Evolutionary conservation across 2,888 invertebrate genomes (phyloP), one percentile per base, ranked within the genome.

Genomic region (Caprella mutica): DNA sequence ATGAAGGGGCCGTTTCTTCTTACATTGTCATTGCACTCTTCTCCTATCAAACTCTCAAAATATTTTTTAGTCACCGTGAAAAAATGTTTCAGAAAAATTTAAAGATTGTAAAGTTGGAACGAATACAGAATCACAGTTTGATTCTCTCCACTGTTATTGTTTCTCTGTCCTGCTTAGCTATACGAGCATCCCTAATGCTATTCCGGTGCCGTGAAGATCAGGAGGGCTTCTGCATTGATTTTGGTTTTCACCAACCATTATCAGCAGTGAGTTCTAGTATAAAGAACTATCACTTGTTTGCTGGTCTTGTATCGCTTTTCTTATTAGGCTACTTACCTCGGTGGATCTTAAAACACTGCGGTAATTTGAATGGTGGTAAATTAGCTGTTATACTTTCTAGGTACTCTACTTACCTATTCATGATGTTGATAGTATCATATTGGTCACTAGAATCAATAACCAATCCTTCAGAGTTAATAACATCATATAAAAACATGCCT

Each of bases 131-230:
- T n/a, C n/a, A n/a, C n/a, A n/a, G n/a, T n/a, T n/a, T n/a, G n/a
- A n/a, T n/a, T n/a, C n/a, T n/a, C n/a, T n/a, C n/a, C n/a, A n/a
- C n/a, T n/a, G n/a, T n/a, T n/a, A n/a, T n/a, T n/a, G n/a, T n/a
- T n/a, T n/a, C n/a, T n/a, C n/a, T n/a, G n/a, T n/a, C n/a, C n/a
- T n/a, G n/a, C n/a, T n/a, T n/a, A n/a, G n/a, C n/a, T n/a, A n/a
- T n/a, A n/a, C n/a, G n/a, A n/a, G n/a, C n/a, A n/a, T n/a, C n/a
- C n/a, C n/a, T n/a, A n/a, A n/a, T n/a, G n/a, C n/a, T n/a, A n/a
- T 88, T 86, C 68, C 83, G 83, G 74, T 94, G 94, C 72, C 81
- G 96, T 14, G 92, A 93, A 71, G 96, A 96, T 72, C 91, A 94
- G 69, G n/a, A n/a, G n/a, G 80, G 78, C 53, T 69, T 69, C 35